Conservation (phyloP, 2,888 invertebrate species). For the Cryptus viduatorius region DNA sequence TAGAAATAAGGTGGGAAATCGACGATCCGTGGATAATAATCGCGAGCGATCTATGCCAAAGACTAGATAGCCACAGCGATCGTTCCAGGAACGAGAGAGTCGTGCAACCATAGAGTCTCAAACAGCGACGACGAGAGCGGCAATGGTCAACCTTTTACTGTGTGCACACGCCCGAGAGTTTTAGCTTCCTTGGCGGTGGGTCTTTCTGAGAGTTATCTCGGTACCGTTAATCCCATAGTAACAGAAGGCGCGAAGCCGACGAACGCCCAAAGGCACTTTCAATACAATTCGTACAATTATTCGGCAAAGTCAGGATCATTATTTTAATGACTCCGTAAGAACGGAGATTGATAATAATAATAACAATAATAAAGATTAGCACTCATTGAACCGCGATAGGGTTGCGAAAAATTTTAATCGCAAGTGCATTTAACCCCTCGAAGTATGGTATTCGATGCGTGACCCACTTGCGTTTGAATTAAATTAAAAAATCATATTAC, state of each 20-base stretch:
- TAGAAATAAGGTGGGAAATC: slow-evolving; percentile 64
- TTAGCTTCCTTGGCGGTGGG: slow-evolving; percentile 43
- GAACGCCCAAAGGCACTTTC: slow-evolving; percentile 21
- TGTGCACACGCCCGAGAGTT: slow-evolving; percentile 49
- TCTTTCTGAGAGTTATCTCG: slow-evolving; percentile 24
- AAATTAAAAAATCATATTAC: too few species aligned
- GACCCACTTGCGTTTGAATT: too few species aligned
- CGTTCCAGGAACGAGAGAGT: slow-evolving; percentile 25
- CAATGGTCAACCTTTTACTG: slow-evolving; percentile 34
- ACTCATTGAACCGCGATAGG: too few species aligned
- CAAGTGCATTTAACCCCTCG: too few species aligned
- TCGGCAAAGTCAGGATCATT: slow-evolving; percentile 29
- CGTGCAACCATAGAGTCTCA: slow-evolving; percentile 16
- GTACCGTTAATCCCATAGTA: slow-evolving; percentile 49
- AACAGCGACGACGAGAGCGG: slow-evolving; percentile 4
- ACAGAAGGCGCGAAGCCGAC: slow-evolving; percentile 37
- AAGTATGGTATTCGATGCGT: too few species aligned
- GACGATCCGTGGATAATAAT: slow-evolving; percentile 70
- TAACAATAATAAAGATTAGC: background rate
- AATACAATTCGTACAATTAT: slow-evolving; percentile 31
- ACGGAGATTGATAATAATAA: background rate
- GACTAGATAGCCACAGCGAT: slow-evolving; percentile 17
- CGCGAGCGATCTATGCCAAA: slow-evolving; percentile 59
- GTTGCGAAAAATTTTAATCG: too few species aligned
- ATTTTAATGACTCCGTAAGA: slow-evolving; percentile 41